Evolutionary conservation across 2,113 vertebrate genomes (phyloP), one percentile per base, ranked within the genome.

Genomic region (Hemicordylus capensis): DNA sequence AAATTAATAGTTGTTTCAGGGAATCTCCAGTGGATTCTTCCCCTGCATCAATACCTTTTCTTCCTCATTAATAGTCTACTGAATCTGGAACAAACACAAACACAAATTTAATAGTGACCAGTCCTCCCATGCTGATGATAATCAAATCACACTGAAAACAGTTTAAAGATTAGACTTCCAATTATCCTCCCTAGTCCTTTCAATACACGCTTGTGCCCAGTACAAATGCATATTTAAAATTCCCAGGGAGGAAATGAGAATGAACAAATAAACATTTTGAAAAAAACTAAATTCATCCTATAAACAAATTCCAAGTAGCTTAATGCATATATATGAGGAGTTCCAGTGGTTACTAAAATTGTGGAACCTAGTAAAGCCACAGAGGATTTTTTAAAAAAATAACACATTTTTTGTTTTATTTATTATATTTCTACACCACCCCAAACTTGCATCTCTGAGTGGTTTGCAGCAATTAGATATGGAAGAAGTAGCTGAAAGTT

Each of bases 101-200:
- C 51, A 64, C 14, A 56, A 63, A 74, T 64, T 74, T 24, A 66
- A n/a, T 42, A 42, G 31, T 64, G 59, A 66, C 22, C 37, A 42
- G 44, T 80, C 14, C 1, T 75, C 58, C 12, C 19, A 17, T 48
- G 42, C 28, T 44, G 31, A 51, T 74, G 48, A 24, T 67, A 77
- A 56, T 74, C 4, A 56, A 48, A 34, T 86, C 31, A 86, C 58
- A 86, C 58, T 54, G 37, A 70, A 85, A 79, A 74, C 42, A 85
- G 46, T n/a, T 51, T 78, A n/a, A 78, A 59, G 75, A 78, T 79
- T 61, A 48, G 56, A 0, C 31, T 70, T 61, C 42, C 66, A 72
- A 64, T 83, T 48, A 75, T 75, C n/a, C 42, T 74, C 58, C 70
- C 58, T 83, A 74, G 58, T 42, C 58, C 7, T n/a, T 79, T 61